Base-by-base conservation (phyloP, 2,888 invertebrate species). In the Lypha dubia region DNA sequence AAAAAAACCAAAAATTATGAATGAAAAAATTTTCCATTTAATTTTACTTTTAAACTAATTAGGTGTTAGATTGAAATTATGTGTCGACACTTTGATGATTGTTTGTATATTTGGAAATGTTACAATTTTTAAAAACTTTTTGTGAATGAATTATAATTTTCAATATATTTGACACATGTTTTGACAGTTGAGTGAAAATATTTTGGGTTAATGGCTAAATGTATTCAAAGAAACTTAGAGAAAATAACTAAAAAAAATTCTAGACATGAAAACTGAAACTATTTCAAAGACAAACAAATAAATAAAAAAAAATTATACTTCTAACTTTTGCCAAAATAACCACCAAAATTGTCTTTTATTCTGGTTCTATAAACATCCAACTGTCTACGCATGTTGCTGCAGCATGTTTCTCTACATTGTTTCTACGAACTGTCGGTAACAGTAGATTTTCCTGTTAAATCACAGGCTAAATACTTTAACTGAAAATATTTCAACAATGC, bases 401-500 rank as follows among this genome's bases (percentile, higher is more conserved):
- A 41, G 41, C 63, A 79, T 71, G 71, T 49, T 38, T 15, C 1
- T 0, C 0, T 13, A 32, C 49, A 41, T 49, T 62, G 70, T 53
- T 11, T 41, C 15, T 22, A 15, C 4, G 15, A 8, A 22, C 1
- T 15, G 51, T 35, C 13, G 20, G 51, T 60, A 63, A 71, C 41
- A n/a, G 49, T 46, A 56, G 17, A 17, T 24, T 56, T 20, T 22
- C 49, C 56, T 63, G 38, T 15, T 28, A 65, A 63, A 53, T 62
- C 24, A 38, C 65, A 22, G 35, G 46, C 79, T 15, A 67, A 62
- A 68, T 41, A 70, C 49, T 53, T 73, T 68, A 77, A 81, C 77
- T 77, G 67, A 73, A 84, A 84, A 68, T 77, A 77, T 84, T 84
- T 84, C 85, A 80, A 81, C 85, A 86, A 85, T 85, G 86, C 77